Evolutionary conservation across 2,888 invertebrate genomes (phyloP), one percentile per base, ranked within the genome.

Genomic region (Machimus rusticus): DNA sequence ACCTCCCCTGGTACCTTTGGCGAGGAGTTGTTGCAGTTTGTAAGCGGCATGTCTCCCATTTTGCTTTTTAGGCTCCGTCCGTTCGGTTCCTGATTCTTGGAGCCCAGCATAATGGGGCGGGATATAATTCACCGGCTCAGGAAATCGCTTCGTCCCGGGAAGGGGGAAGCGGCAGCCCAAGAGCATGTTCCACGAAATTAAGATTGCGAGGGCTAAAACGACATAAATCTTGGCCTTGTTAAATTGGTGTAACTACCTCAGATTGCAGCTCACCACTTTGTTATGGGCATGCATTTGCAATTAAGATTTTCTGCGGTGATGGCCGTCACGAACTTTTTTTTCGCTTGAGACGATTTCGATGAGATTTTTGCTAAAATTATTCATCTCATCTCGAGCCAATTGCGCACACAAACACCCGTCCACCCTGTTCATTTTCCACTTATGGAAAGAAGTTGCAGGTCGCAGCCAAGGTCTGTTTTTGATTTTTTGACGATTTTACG

Each of bases 171-270:
- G 19, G 1, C 23, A 43, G 43, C 34, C 34, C 6, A 34, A 34
- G 43, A 87, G 79, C 87, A 79, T 81, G 87, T 79, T 87, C 31
- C 81, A 81, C 46, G 74, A 79, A 79, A 87, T 87, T 87, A 87
- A 87, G 87, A 87, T 46, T 79, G 79, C 57, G 77, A 57, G 43
- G 87, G 31, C 5, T 74, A 46, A 39, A 66, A 87, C 79, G 57
- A 74, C 87, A 87, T 87, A 87, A 87, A 87, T 87, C 87, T 78
- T 78, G 74, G 43, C 66, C 87, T 87, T 87, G 87, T 87, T 87
- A 87, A 78, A 87, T 85, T 74, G 39, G 46, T 74, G 74, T 85
- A 85, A 85, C 85, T 85, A 74, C 85, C 85, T 74, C 74, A 85
- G 43, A 85, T 85, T 85, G 85, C 31, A 31, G 46, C 74, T 28